Evolutionary conservation across 2,888 invertebrate species (phyloP).

Genomic region (Rhyacophila evoluta): DNA sequence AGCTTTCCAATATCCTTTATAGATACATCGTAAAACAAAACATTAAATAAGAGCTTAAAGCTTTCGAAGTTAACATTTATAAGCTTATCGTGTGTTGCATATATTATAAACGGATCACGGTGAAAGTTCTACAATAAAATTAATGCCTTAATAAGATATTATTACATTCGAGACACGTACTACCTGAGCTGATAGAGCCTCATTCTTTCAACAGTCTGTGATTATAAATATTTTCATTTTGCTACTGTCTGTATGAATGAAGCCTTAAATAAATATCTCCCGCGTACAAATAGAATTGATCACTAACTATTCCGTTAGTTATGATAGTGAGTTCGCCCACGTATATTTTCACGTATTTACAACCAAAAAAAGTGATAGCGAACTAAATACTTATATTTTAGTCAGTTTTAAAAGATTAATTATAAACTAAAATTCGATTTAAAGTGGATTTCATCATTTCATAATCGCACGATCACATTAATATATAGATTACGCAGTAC

Average conservation of each 20-base stretch:
- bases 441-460: too few species aligned
- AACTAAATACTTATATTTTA: too few species aligned
- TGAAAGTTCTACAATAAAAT: not conserved
- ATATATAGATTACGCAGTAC: too few species aligned
- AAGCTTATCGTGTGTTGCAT: too few species aligned
- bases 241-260: not conserved
- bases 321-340: not conserved
- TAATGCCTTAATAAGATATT: not conserved
- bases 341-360: not conserved
- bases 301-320: conserved; percentile 1
- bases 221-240: not conserved
- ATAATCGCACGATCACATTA: too few species aligned
- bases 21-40: too few species aligned
- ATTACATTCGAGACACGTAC: not conserved
- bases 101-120: not conserved
- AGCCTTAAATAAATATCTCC: not conserved
- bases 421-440: too few species aligned
- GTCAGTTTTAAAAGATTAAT: too few species aligned
- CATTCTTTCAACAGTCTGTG: not conserved
- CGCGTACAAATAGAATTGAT: not conserved
- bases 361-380: too few species aligned
- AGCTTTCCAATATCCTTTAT: too few species aligned
- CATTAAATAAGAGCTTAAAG: too few species aligned
- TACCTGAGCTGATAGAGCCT: not conserved
- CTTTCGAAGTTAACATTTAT: too few species aligned